Evolutionary conservation across 2,888 invertebrate species (phyloP).

Genomic region (Megaustenia siamemsis): DNA sequence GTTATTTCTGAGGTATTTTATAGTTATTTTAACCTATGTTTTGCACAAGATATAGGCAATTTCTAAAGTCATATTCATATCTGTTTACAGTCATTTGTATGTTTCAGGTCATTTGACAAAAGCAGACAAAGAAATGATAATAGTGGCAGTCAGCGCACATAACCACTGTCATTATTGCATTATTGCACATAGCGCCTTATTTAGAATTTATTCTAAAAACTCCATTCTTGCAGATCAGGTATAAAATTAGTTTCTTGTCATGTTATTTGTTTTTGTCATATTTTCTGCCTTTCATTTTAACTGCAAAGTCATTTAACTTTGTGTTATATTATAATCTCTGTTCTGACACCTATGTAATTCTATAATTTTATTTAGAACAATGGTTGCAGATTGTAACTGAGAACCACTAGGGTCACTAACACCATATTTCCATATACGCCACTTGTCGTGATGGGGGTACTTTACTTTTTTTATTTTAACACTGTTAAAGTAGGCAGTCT

Average conservation of each 20-base stretch:
- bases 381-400: background rate
- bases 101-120: constrained; percentile 70
- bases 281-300: background rate
- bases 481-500: background rate
- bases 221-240: constrained; percentile 74
- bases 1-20: too few relatives aligned
- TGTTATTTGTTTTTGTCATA: background rate
- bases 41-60: too few relatives aligned
- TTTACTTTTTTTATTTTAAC: too few relatives aligned
- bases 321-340: background rate
- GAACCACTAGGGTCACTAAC: background rate
- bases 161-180: constrained; percentile 75
- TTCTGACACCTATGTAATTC: background rate
- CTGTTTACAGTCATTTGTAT: background rate
- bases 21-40: too few relatives aligned
- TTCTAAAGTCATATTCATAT: too few relatives aligned
- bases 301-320: background rate
- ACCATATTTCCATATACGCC: too few relatives aligned
- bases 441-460: too few relatives aligned
- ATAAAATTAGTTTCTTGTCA: background rate
- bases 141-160: constrained; percentile 72
- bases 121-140: constrained; percentile 75
- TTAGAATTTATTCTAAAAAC: constrained; percentile 70
- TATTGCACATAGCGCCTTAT: constrained; percentile 72
- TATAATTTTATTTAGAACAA: background rate